Evolutionary conservation across 1,140 invertebrate genomes (phyloP).

Genomic region (Microplitis mediator): DNA sequence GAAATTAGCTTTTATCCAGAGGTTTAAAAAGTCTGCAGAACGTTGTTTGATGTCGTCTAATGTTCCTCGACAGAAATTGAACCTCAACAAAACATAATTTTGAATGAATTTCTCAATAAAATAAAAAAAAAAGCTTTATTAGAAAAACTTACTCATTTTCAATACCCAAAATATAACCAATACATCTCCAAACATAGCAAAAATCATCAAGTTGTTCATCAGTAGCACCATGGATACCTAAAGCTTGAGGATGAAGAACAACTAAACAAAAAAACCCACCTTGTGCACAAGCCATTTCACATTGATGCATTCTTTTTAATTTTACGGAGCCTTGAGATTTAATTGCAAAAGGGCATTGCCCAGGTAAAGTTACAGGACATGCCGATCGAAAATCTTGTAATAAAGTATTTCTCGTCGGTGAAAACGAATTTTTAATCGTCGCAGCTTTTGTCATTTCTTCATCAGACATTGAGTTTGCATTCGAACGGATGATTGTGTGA

Average conservation of each 20-base stretch:
- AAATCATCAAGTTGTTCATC: constrained; percentile 73
- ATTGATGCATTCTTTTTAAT: constrained; percentile 66
- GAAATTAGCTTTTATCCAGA: constrained; percentile 54
- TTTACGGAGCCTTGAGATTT: constrained; percentile 57
- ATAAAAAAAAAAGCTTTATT: not conserved
- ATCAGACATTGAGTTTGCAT: constrained; percentile 32
- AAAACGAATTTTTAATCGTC: constrained; percentile 59
- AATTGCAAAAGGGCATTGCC: constrained; percentile 52
- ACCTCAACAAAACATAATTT: constrained; percentile 43
- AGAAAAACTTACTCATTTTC: constrained; percentile 70
- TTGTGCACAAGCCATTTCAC: constrained; percentile 79
- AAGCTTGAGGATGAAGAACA: constrained; percentile 67
- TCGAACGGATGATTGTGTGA: constrained; percentile 54
- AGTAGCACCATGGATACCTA: constrained; percentile 66
- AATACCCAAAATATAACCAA: constrained; percentile 80
- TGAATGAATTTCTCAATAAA: not conserved
- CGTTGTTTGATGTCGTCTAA: constrained; percentile 54
- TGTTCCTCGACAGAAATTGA: constrained; percentile 65
- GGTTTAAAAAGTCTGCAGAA: constrained; percentile 50
- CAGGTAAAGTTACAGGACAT: constrained; percentile 34
- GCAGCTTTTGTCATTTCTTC: constrained; percentile 37
- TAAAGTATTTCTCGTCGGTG: constrained; percentile 39
- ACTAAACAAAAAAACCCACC: constrained; percentile 80
- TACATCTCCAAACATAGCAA: constrained; percentile 79
- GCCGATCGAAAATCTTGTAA: constrained; percentile 35